These are phyloP conservation scores for Sciurus niger DNA, from an alignment of 2,113 vertebrate genomes.

Conservation along the genomic window DNA sequence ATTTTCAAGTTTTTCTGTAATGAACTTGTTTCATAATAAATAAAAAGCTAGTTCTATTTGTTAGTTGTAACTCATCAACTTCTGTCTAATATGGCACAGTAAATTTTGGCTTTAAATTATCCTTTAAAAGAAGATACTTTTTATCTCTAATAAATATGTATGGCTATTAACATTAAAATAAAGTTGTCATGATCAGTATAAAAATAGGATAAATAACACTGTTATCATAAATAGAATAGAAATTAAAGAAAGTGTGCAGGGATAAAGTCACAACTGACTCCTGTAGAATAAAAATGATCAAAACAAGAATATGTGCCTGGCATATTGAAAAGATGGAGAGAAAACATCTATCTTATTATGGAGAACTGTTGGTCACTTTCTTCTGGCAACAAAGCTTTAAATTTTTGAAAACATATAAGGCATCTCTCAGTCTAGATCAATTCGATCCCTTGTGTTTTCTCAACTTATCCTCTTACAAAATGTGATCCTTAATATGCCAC, in stretches of 20 bases:
- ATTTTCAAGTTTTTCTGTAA: background rate
- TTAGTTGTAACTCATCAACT: background rate
- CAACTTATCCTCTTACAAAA: background rate
- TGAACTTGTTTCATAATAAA: background rate
- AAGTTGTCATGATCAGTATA: background rate
- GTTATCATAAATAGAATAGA: background rate
- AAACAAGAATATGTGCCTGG: background rate
- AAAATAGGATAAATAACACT: background rate
- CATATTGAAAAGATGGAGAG: background rate
- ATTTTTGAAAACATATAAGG: background rate
- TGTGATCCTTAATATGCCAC: background rate
- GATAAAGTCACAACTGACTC: background rate
- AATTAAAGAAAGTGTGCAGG: background rate
- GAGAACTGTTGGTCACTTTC: background rate
- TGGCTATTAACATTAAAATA: background rate
- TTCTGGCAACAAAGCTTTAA: background rate
- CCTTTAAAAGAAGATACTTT: background rate
- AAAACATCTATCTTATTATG: background rate
- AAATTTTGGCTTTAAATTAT: constrained; percentile 6
- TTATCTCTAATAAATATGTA: background rate
- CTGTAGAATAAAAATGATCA: background rate
- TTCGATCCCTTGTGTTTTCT: background rate
- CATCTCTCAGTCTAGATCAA: background rate
- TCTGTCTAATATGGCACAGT: background rate
- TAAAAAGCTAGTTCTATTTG: background rate